Evolutionary conservation across 2,113 vertebrate species (phyloP).

Genomic region (Hippoglossus stenolepis): DNA sequence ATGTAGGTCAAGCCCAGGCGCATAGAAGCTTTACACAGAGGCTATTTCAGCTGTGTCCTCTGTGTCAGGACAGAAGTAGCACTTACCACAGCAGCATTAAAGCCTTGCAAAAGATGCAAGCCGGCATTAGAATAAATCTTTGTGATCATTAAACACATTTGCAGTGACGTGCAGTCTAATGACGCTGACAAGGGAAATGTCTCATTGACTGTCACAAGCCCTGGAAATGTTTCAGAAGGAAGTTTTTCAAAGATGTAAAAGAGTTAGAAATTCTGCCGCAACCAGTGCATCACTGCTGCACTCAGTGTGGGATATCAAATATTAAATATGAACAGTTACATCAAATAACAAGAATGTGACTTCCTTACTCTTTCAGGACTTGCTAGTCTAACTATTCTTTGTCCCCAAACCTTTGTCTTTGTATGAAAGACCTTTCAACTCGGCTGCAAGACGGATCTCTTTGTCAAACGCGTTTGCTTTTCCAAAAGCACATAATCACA

Average conservation of each 20-base stretch:
- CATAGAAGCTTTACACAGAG: neutral
- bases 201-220: neutral
- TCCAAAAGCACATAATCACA: neutral
- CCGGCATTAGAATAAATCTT: neutral
- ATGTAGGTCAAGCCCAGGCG: slow-evolving; percentile 12
- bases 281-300: neutral
- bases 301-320: neutral
- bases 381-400: neutral
- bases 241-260: slow-evolving; percentile 14
- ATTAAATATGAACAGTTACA: slow-evolving; percentile 23
- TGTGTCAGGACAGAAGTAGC: neutral
- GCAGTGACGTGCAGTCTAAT: neutral
- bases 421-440: neutral
- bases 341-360: slow-evolving; percentile 14
- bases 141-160: neutral
- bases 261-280: neutral
- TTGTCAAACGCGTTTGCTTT: neutral
- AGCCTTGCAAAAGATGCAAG: neutral
- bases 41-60: neutral
- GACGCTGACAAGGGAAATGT: neutral
- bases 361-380: slow-evolving; percentile 8
- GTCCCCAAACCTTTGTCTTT: neutral
- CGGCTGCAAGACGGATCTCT: neutral
- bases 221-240: neutral
- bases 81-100: neutral